Evolutionary conservation across 2,888 invertebrate genomes (phyloP).

Genomic region (Ypsolopha scabrella): DNA sequence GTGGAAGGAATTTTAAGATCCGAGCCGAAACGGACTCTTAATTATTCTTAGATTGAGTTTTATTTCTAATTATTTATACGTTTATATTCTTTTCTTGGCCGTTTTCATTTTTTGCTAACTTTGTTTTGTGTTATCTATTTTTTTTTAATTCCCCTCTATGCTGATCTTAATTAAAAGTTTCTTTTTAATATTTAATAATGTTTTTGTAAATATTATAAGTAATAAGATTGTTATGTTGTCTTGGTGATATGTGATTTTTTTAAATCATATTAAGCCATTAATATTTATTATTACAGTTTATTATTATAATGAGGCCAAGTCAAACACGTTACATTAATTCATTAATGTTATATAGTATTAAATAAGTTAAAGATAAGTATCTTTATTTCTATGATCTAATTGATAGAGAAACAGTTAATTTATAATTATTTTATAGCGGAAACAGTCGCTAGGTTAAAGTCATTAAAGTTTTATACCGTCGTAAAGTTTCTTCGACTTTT

Average conservation of each 20-base stretch:
- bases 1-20: constrained; percentile 63
- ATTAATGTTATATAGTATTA: no score
- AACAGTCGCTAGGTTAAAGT: constrained; percentile 41
- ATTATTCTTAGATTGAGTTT: constrained; percentile 47
- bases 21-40: constrained; percentile 64
- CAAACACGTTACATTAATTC: no score
- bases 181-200: neutral
- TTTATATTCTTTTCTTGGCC: constrained; percentile 24
- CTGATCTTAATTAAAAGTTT: neutral
- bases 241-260: no score
- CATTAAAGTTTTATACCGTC: constrained; percentile 64
- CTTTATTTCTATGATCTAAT: no score
- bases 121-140: neutral
- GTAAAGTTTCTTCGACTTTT: constrained; percentile 37
- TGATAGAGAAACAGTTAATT: neutral
- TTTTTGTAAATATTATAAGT: no score
- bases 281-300: neutral
- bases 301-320: no score
- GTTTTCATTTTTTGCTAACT: neutral
- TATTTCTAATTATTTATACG: constrained; percentile 61
- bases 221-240: no score
- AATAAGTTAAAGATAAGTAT: no score
- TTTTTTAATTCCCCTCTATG: neutral
- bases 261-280: neutral
- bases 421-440: constrained; percentile 61